These are phyloP conservation scores for Homarus gammarus DNA, from an alignment of 2,888 invertebrate species.

Conservation along the genomic window DNA sequence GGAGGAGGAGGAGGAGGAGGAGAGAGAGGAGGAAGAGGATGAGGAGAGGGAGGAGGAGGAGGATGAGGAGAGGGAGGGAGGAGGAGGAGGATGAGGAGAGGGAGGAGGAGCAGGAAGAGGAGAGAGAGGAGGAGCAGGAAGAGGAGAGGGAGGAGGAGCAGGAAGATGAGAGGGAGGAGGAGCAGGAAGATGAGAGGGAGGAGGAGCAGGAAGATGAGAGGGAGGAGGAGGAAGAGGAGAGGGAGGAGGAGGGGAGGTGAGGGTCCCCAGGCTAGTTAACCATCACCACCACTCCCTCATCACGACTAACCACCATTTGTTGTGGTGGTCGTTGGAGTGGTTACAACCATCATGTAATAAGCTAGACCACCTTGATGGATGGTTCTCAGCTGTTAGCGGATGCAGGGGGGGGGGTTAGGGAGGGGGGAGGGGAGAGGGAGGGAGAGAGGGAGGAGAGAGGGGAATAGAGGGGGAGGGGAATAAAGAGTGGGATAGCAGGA, in stretches of 20 bases:
- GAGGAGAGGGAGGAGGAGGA: not conserved
- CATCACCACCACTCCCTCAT: no score
- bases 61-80: no score
- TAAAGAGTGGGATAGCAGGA: not conserved
- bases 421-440: not conserved
- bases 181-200: no score
- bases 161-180: not conserved
- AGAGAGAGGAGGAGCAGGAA: not conserved
- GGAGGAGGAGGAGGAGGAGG: not conserved
- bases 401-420: not conserved
- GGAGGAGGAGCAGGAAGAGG: no score
- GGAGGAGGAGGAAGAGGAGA: not conserved
- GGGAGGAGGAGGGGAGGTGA: not conserved
- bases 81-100: no score
- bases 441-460: not conserved
- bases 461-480: not conserved
- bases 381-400: not conserved
- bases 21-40: not conserved
- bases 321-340: no score
- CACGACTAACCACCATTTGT: no score
- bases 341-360: conserved; percentile 9
- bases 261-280: no score
- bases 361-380: not conserved
- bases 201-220: not conserved
- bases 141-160: not conserved